Conservation (phyloP, 2,888 invertebrate genomes). For the Chloroclystis v-ata region DNA sequence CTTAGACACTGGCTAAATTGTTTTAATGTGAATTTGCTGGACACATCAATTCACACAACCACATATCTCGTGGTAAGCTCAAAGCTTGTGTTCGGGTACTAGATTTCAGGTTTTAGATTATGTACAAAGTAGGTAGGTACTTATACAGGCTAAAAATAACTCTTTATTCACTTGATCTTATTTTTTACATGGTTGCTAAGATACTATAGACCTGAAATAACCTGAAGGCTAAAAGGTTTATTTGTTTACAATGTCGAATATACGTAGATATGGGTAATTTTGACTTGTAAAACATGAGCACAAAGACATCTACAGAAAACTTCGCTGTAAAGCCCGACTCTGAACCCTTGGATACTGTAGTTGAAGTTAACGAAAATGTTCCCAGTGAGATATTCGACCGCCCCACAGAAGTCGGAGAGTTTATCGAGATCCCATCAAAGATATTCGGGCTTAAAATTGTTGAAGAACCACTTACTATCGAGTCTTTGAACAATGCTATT, state of each 20-base stretch:
- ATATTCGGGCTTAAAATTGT: slow-evolving; percentile 57
- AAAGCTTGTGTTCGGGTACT: too few species aligned
- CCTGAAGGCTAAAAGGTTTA: neutral
- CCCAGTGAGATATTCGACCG: slow-evolving; percentile 50
- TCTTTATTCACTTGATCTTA: too few species aligned
- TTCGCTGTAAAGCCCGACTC: slow-evolving; percentile 40
- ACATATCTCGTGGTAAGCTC: too few species aligned
- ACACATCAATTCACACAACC: too few species aligned
- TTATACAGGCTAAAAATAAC: too few species aligned
- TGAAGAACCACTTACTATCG: slow-evolving; percentile 62
- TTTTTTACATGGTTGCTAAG: too few species aligned
- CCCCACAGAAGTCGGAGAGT: slow-evolving; percentile 48
- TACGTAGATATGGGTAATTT: neutral
- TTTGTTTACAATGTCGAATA: slow-evolving; percentile 1
- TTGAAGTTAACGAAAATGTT: slow-evolving; percentile 64
- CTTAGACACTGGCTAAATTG: too few species aligned
- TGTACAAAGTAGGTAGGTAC: too few species aligned
- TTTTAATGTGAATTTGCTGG: too few species aligned
- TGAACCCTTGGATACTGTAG: slow-evolving; percentile 54
- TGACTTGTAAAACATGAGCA: slow-evolving; percentile 34
- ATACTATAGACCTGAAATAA: too few species aligned
- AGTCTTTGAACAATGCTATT: slow-evolving; percentile 78
- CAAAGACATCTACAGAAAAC: slow-evolving; percentile 35
- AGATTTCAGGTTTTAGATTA: too few species aligned
- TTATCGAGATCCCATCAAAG: slow-evolving; percentile 56